Conservation (phyloP, 1,140 invertebrate genomes). For the Probaryconus sp. region DNA sequence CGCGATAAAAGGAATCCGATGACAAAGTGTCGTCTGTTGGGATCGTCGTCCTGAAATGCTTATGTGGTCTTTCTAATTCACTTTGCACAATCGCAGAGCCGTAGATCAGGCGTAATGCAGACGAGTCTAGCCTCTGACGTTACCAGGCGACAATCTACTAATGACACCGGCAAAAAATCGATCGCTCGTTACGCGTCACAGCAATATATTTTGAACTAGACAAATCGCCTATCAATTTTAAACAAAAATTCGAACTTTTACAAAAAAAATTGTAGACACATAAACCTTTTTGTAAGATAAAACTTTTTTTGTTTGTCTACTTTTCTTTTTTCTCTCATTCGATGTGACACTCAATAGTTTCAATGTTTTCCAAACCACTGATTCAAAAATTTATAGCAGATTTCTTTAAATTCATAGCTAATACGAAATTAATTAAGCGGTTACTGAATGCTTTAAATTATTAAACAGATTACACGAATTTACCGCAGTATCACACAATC, state of each 20-base stretch:
- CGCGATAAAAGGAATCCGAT: constrained; percentile 25
- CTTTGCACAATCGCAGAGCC: constrained; percentile 40
- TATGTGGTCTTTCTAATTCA: constrained; percentile 51
- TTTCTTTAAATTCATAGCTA: neutral
- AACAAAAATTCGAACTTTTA: neutral
- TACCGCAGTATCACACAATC: constrained; percentile 26
- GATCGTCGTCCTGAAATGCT: constrained; percentile 27
- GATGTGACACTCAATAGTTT: too few species aligned
- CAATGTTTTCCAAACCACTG: too few species aligned
- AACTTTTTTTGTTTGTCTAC: too few species aligned
- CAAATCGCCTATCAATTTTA: constrained; percentile 10
- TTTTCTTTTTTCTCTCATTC: too few species aligned
- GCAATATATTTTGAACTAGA: constrained; percentile 24
- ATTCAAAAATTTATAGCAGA: too few species aligned
- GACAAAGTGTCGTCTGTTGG: constrained; percentile 33
- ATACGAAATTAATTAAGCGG: neutral
- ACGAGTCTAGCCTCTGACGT: constrained; percentile 28
- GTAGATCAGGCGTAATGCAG: constrained; percentile 41
- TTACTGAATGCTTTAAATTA: constrained; percentile 28
- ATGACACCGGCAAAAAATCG: constrained; percentile 46
- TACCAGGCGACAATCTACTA: constrained; percentile 49
- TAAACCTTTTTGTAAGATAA: neutral
- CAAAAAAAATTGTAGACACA: neutral
- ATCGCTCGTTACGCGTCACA: constrained; percentile 38
- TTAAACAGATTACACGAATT: constrained; percentile 31